These are phyloP conservation scores for Heteromurus nitidus DNA, from an alignment of 2,888 invertebrate genomes.

Conservation along the genomic window DNA sequence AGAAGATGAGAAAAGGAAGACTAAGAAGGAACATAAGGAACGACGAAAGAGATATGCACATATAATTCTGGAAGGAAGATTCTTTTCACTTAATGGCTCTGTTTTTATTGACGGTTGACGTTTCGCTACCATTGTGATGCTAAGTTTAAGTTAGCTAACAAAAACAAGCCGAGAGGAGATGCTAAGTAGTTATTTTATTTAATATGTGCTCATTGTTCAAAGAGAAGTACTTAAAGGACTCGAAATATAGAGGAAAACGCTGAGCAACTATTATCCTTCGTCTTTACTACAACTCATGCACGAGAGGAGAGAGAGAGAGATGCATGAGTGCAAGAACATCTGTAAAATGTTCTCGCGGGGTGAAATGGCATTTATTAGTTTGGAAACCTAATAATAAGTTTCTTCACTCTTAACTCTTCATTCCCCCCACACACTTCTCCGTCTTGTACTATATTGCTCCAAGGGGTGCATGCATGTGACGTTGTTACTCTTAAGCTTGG, in stretches of 20 bases:
- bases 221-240: constrained; percentile 12
- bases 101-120: constrained; percentile 55
- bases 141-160: constrained; percentile 40
- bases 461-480: too few species aligned
- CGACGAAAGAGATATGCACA: neutral
- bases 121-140: constrained; percentile 31
- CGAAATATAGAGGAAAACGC: neutral
- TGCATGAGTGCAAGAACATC: too few species aligned
- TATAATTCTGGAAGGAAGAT: constrained; percentile 17
- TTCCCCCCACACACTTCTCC: neutral
- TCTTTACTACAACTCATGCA: neutral
- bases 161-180: constrained; percentile 29
- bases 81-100: constrained; percentile 35
- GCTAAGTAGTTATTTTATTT: constrained; percentile 10
- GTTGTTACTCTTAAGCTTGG: too few species aligned
- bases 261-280: constrained; percentile 10
- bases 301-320: too few species aligned
- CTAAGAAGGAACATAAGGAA: neutral
- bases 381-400: neutral
- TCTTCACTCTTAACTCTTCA: neutral
- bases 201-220: neutral
- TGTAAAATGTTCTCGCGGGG: too few species aligned
- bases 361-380: too few species aligned
- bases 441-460: constrained; percentile 1
- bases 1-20: constrained; percentile 15